Evolutionary conservation across 2,888 invertebrate genomes (phyloP).

Genomic region (Clusia tigrina): DNA sequence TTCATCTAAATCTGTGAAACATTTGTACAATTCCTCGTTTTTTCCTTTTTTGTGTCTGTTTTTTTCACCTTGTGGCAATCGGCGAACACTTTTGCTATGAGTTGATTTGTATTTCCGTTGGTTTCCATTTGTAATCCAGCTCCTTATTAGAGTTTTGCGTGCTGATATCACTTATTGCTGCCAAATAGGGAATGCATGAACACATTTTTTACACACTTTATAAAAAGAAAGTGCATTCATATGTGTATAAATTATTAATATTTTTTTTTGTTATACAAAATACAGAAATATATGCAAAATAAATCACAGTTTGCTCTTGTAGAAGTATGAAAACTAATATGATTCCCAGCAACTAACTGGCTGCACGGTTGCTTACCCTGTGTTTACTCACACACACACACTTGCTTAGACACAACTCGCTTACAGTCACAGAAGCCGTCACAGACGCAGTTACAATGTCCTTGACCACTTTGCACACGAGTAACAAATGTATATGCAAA

Average conservation of each 20-base stretch:
- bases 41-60: neutral
- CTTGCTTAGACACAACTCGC: neutral
- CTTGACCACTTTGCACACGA: constrained; percentile 48
- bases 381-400: no score
- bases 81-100: neutral
- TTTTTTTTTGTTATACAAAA: no score
- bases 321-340: no score
- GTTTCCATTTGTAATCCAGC: constrained; percentile 23
- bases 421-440: neutral
- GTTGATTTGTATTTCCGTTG: constrained; percentile 21
- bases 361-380: neutral
- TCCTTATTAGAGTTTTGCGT: constrained; percentile 32
- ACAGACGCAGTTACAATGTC: constrained; percentile 30
- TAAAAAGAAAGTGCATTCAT: neutral
- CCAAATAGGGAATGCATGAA: neutral
- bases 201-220: neutral
- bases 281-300: no score
- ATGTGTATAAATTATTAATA: neutral
- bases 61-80: neutral
- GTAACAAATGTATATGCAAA: constrained; percentile 48
- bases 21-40: neutral
- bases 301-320: no score
- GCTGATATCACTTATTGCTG: constrained; percentile 22
- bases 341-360: no score
- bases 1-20: constrained; percentile 11